Percentiles rank a stretch among this genome's conserved stretches.
Evolutionary conservation across 1,140 invertebrate species (phyloP).

Genomic region (Drosophila insularis): DNA sequence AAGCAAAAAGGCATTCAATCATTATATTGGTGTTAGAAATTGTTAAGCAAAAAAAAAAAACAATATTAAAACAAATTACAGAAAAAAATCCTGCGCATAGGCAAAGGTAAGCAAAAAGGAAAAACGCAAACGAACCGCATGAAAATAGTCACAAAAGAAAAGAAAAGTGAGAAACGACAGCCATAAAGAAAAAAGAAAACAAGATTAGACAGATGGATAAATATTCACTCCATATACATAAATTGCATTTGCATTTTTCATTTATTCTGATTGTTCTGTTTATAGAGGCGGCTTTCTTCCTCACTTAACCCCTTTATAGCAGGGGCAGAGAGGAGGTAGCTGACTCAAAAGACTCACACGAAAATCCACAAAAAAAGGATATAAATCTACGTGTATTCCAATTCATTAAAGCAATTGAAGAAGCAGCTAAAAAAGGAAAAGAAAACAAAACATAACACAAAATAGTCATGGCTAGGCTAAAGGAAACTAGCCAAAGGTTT

Average conservation of each 20-base stretch:
- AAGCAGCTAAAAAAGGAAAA: slow-evolving; percentile 34
- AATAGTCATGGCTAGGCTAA: slow-evolving; percentile 36
- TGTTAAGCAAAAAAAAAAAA: slow-evolving; percentile 48
- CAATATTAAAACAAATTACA: slow-evolving; percentile 11
- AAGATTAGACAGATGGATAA: background rate
- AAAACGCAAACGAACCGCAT: background rate
- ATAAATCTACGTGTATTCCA: slow-evolving; percentile 78
- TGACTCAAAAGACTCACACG: slow-evolving; percentile 15
- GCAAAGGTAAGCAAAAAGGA: slow-evolving; percentile 2
- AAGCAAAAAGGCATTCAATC: slow-evolving; percentile 46
- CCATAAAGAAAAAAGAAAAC: background rate
- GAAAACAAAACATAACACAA: slow-evolving; percentile 40
- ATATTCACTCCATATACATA: background rate
- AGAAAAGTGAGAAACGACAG: background rate
- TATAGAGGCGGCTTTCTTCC: too few relatives aligned
- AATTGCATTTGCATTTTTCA: too few relatives aligned
- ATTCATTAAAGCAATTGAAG: slow-evolving; percentile 80
- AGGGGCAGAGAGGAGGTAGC: background rate
- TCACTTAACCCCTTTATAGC: too few relatives aligned
- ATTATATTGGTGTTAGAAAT: slow-evolving; percentile 75
- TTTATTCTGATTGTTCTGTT: too few relatives aligned
- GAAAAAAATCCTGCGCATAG: slow-evolving; percentile 25
- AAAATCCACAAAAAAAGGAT: background rate
- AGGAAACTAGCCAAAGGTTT: slow-evolving; percentile 63
- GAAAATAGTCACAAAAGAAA: background rate